These are phyloP conservation scores for Mus pahari DNA, from an alignment of 2,113 vertebrate species.

Conservation along the genomic window DNA sequence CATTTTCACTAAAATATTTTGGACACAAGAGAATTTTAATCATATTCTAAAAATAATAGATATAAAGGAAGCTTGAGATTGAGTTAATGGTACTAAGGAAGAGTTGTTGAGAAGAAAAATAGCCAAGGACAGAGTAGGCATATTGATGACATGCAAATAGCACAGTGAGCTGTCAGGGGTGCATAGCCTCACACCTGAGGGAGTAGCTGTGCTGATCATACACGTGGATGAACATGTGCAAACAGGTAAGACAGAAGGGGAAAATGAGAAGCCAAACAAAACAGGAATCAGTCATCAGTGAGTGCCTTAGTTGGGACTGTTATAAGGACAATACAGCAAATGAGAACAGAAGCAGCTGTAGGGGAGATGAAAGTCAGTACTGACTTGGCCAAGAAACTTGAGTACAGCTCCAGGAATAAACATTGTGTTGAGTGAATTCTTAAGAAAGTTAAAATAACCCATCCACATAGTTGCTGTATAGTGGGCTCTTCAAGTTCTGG, in stretches of 20 bases:
- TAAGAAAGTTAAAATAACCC: background rate
- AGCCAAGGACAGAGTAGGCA: background rate
- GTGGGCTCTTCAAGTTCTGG: background rate
- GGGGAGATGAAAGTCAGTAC: background rate
- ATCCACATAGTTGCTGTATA: fast-evolving
- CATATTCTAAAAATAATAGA: background rate
- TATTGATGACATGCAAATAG: too few relatives aligned
- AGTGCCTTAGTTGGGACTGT: background rate
- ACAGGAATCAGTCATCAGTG: background rate
- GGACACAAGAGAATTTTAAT: constrained; percentile 4
- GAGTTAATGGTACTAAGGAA: background rate
- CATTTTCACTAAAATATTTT: constrained; percentile 47
- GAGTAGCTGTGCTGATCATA: background rate
- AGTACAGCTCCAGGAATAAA: background rate
- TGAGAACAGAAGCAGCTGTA: background rate
- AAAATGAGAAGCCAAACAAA: background rate
- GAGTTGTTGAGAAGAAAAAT: background rate
- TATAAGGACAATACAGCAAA: background rate
- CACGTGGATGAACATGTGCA: background rate
- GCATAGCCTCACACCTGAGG: background rate
- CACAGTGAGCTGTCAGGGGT: fast-evolving
- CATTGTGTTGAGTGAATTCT: background rate
- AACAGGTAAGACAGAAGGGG: background rate
- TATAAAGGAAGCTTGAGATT: background rate
- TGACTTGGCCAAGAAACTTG: background rate